Conservation (phyloP, 2,797 vertebrate genomes). For the Scarus forsteni region DNA sequence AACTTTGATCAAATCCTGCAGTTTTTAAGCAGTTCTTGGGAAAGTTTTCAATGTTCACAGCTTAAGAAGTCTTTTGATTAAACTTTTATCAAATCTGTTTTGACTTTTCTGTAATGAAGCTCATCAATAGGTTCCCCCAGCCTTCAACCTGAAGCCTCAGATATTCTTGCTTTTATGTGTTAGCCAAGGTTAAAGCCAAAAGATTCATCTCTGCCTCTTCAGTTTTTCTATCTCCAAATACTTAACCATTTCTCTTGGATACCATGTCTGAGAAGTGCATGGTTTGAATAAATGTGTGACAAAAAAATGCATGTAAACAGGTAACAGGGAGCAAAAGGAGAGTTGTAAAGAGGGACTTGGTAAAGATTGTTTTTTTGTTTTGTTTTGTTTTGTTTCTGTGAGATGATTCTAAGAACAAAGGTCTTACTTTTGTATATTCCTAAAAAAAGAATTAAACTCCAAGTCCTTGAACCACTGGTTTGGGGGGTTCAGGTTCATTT, state of each 20-base stretch:
- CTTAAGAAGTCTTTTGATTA: constrained; percentile 31
- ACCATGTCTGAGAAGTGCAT: not conserved
- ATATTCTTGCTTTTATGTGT: constrained; percentile 1
- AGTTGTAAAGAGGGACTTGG: no score
- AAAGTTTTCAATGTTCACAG: constrained; percentile 6
- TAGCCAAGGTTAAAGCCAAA: not conserved
- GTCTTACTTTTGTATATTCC: no score
- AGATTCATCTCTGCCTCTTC: not conserved
- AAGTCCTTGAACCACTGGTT: no score
- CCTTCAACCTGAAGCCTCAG: constrained; percentile 1
- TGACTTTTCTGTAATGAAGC: constrained; percentile 19
- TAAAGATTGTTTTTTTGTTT: no score
- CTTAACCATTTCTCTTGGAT: not conserved
- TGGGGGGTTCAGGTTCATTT: no score
- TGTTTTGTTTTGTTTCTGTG: no score
- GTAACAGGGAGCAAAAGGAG: no score
- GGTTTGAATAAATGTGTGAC: no score
- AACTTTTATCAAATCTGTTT: constrained; percentile 38
- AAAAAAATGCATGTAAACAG: no score
- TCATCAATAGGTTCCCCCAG: constrained; percentile 22
- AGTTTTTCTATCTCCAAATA: not conserved
- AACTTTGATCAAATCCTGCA: not conserved
- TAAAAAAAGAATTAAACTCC: no score
- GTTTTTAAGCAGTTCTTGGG: not conserved
- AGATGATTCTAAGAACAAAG: no score